These are phyloP conservation scores for Oceanodroma tethys DNA, from an alignment of 2,113 vertebrate genomes.

Conservation along the genomic window DNA sequence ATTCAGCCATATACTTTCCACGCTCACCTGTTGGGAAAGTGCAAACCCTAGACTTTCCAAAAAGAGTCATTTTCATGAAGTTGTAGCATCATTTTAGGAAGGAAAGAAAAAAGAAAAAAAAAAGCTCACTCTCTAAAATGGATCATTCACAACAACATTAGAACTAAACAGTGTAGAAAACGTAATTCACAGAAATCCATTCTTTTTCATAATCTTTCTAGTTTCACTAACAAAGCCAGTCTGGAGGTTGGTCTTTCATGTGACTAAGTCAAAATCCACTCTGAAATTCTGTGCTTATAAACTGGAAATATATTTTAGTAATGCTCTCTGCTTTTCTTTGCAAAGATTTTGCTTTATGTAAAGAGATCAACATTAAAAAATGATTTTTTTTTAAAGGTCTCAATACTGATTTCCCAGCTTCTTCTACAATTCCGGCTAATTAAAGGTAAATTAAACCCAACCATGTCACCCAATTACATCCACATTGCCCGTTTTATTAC, in stretches of 20 bases:
- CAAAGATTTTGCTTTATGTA: not conserved
- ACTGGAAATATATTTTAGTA: not conserved
- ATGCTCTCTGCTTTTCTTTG: not conserved
- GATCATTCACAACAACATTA: not conserved
- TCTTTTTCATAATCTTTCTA: not conserved
- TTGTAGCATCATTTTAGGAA: not conserved
- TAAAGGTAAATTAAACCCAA: slow-evolving; percentile 66
- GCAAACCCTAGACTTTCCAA: not conserved
- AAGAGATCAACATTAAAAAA: not conserved
- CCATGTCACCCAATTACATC: slow-evolving; percentile 61
- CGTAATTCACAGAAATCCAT: not conserved
- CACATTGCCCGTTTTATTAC: slow-evolving; percentile 54
- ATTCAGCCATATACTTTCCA: not conserved
- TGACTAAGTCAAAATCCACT: not conserved
- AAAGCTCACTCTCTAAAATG: not conserved
- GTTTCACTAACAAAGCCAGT: not conserved
- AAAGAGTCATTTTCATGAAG: not conserved
- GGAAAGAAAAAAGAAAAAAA: accelerated
- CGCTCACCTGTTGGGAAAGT: not conserved
- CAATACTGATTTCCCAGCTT: not conserved
- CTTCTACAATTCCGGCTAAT: slow-evolving; percentile 43
- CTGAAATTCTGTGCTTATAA: not conserved
- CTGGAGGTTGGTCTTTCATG: not conserved
- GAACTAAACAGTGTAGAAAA: not conserved
- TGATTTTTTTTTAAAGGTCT: slow-evolving; percentile 1